These are phyloP conservation scores for Hycleus phaleratus DNA, from an alignment of 1,140 invertebrate species.

Conservation along the genomic window DNA sequence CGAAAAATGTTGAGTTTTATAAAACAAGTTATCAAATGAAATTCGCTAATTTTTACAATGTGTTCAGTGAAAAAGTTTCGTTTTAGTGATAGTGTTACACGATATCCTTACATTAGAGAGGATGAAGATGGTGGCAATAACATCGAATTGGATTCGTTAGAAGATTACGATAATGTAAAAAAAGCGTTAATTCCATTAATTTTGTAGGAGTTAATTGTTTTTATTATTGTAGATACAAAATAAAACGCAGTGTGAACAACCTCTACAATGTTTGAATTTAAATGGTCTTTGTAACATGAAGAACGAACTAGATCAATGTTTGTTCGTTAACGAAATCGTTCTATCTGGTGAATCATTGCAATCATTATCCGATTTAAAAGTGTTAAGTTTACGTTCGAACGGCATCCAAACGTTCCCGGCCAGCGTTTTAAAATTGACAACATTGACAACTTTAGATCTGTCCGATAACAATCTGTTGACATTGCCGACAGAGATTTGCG, in stretches of 20 bases:
- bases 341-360: conserved; percentile 33
- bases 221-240: neutral
- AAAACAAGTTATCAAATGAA: neutral
- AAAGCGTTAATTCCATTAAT: conserved; percentile 3
- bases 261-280: conserved; percentile 33
- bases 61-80: conserved; percentile 28
- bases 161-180: conserved; percentile 16
- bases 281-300: conserved; percentile 32
- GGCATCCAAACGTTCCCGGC: conserved; percentile 49
- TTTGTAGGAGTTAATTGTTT: neutral
- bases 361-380: conserved; percentile 41
- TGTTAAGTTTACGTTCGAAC: conserved; percentile 52
- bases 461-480: conserved; percentile 58
- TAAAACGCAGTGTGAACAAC: neutral
- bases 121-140: conserved; percentile 10
- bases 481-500: conserved; percentile 53
- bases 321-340: conserved; percentile 36
- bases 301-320: conserved; percentile 19
- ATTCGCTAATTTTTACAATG: conserved; percentile 16
- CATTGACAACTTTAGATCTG: conserved; percentile 58
- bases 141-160: conserved; percentile 38
- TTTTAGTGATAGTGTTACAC: conserved; percentile 24
- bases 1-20: neutral
- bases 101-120: conserved; percentile 25
- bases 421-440: conserved; percentile 49